phyloP scores from a whole-genome alignment of 2,797 vertebrate species.

The Rhynchonycteris naso region DNA sequence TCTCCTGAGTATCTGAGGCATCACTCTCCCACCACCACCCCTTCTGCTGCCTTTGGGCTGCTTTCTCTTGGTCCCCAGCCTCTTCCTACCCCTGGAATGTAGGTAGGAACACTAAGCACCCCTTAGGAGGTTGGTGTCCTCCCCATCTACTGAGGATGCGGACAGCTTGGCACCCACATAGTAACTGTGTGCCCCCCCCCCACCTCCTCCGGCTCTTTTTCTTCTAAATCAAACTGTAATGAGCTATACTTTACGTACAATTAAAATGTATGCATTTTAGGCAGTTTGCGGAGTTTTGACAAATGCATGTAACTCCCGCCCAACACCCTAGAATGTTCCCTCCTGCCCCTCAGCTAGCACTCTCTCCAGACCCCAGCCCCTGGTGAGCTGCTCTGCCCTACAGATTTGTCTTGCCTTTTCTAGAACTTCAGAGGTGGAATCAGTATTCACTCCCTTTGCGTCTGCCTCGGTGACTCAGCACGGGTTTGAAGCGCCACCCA shows the following conservation, averaged over 20 bases:
- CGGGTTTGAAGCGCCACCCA: not conserved
- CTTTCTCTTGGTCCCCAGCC: not conserved
- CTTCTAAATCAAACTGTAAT: not conserved
- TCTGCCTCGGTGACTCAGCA: not conserved
- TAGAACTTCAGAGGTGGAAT: not conserved
- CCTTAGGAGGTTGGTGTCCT: not conserved
- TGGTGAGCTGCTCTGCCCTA: not conserved
- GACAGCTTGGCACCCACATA: not conserved
- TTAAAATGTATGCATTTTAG: not conserved
- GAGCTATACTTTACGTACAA: not conserved
- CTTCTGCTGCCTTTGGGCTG: not conserved
- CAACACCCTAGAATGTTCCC: not conserved
- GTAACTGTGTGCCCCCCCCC: accelerated
- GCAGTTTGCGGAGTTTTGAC: not conserved
- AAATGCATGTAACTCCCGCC: not conserved
- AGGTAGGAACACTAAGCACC: not conserved
- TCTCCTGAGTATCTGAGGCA: not conserved
- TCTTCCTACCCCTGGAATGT: not conserved
- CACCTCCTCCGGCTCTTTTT: not conserved
- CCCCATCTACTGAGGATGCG: not conserved
- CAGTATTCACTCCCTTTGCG: accelerated
- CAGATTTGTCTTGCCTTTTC: not conserved
- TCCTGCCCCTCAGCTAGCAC: not conserved
- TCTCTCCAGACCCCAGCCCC: not conserved
- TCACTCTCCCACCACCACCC: accelerated